phyloP scores from a whole-genome alignment of 2,888 invertebrate genomes.

The Sarcophaga subvicina region DNA sequence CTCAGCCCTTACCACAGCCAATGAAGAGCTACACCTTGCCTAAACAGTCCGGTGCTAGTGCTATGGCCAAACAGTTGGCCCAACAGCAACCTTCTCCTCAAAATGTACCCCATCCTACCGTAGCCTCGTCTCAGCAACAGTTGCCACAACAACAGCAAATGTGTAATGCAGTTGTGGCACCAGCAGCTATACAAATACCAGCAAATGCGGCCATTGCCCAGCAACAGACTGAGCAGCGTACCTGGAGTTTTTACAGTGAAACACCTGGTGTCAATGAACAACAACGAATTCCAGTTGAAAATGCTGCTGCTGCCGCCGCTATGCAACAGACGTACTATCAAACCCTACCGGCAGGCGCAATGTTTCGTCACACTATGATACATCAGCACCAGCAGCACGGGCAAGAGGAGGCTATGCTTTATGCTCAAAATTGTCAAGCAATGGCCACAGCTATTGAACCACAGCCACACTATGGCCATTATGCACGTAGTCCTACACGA shows the following conservation, averaged over 20 bases:
- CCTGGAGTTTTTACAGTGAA: constrained; percentile 79
- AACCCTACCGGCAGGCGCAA: constrained; percentile 79
- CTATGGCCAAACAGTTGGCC: constrained; percentile 74
- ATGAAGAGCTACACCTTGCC: constrained; percentile 80
- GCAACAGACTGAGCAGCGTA: constrained; percentile 80
- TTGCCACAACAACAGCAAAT: constrained; percentile 72
- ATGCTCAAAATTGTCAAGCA: constrained; percentile 81
- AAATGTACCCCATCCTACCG: constrained; percentile 73
- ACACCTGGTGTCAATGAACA: constrained; percentile 74
- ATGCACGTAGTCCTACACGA: constrained; percentile 81
- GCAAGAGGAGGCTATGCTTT: constrained; percentile 80
- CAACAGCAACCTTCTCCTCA: constrained; percentile 77
- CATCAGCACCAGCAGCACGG: constrained; percentile 78
- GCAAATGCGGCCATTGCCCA: constrained; percentile 78
- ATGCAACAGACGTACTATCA: constrained; percentile 80
- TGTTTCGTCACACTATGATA: constrained; percentile 81
- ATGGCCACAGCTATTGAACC: constrained; percentile 78
- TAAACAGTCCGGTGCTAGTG: constrained; percentile 75
- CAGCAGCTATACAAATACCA: constrained; percentile 71
- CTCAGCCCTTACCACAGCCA: constrained; percentile 75
- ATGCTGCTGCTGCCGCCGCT: constrained; percentile 71
- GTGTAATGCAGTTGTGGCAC: constrained; percentile 59
- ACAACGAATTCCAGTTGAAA: constrained; percentile 78
- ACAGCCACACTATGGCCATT: constrained; percentile 79
- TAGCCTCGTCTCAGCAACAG: constrained; percentile 65